Percentiles rank a stretch among this genome's conserved stretches.
Conservation (phyloP, 2,888 invertebrate genomes). For the Agonopterix arenella region DNA sequence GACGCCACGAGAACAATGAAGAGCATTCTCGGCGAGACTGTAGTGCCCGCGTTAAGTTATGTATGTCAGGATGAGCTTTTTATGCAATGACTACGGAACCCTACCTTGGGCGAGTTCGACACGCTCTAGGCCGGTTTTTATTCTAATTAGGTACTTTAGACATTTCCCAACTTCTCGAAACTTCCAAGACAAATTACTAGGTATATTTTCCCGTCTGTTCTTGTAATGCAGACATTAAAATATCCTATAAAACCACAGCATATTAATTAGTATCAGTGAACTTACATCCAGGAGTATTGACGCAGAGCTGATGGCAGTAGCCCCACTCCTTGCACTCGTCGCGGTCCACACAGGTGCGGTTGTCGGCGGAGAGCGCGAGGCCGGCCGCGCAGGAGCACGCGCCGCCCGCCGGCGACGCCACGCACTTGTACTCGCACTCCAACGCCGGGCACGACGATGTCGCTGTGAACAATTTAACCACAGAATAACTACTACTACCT, state of each 20-base stretch:
- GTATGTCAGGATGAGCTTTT: no score
- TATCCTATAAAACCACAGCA: not conserved
- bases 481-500: no score
- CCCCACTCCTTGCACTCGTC: constrained; percentile 96
- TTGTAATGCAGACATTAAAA: no score
- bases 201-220: no score
- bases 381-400: constrained; percentile 93
- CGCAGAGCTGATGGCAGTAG: constrained; percentile 96
- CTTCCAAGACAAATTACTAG: no score
- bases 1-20: not conserved
- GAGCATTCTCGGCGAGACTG: not conserved
- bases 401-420: constrained; percentile 92
- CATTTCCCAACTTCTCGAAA: no score
- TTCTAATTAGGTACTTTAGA: no score
- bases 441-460: constrained; percentile 88
- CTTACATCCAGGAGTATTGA: constrained; percentile 86
- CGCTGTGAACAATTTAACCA: constrained; percentile 65
- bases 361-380: constrained; percentile 87
- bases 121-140: no score
- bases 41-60: no score
- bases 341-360: constrained; percentile 92
- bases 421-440: constrained; percentile 94
- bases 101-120: no score
- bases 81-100: no score
- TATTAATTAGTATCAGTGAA: constrained; percentile 2